A percentile compares a stretch with the other conserved stretches of the same genome.
Conservation (phyloP, 2,888 invertebrate species). For the Ophion slaviceki region DNA sequence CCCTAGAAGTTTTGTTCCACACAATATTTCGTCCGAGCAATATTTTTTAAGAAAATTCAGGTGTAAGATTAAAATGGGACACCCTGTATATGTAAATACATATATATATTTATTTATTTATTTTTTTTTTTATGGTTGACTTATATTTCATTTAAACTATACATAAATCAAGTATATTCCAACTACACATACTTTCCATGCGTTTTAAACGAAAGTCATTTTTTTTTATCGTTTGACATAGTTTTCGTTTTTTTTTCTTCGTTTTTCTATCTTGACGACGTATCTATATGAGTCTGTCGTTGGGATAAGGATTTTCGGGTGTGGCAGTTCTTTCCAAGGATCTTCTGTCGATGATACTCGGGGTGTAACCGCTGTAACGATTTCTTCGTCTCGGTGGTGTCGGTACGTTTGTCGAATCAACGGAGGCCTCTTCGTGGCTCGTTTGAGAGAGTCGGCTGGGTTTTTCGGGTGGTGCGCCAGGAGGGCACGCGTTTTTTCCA, state of each 20-base stretch:
- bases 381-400: slow-evolving; percentile 78
- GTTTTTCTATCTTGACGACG: neutral
- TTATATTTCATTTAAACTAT: neutral
- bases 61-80: no score
- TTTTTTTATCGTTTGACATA: neutral
- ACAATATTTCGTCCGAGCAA: no score
- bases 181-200: neutral
- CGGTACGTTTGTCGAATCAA: slow-evolving; percentile 71
- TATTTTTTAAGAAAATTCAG: no score
- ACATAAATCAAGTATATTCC: neutral
- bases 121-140: no score
- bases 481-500: slow-evolving; percentile 8
- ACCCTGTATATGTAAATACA: neutral
- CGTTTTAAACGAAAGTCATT: neutral
- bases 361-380: slow-evolving; percentile 68
- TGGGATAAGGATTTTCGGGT: slow-evolving; percentile 62
- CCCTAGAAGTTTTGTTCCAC: no score
- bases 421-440: slow-evolving; percentile 69
- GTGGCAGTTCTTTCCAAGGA: slow-evolving; percentile 45
- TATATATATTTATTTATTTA: neutral
- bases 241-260: neutral
- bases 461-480: slow-evolving; percentile 76
- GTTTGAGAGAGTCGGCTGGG: slow-evolving; percentile 75
- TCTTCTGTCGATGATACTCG: slow-evolving; percentile 48
- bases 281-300: slow-evolving; percentile 77